Base-by-base conservation (phyloP, 2,888 invertebrate genomes). In the Spicauda simplicius region DNA sequence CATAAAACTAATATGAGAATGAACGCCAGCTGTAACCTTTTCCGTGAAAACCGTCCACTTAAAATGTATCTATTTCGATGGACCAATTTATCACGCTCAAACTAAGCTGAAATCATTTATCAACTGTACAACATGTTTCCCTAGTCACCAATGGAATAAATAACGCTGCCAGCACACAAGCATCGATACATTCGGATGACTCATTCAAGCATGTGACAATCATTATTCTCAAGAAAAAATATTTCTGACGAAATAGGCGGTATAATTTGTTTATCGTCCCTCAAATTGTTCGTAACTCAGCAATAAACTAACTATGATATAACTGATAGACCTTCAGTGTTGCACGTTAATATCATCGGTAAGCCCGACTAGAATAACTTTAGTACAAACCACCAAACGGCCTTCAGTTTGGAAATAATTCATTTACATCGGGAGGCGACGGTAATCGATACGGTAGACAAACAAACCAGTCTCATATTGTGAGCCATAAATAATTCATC, bases 401-500 rank as follows among this genome's bases (percentile, higher is more conserved):
- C 45, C 48, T 19, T 60, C 48, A 54, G 60, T 16, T 30, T 55
- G 25, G 20, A 33, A 45, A 64, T 48, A 56, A 68, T 61, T 60
- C 18, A 64, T 53, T 50, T 48, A 62, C 45, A 45, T 4, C 14
- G 54, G 54, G 12, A 45, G 14, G 45, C 33, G n/a, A 41, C 45
- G 48, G 48, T 16, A 52, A 61, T 61, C 50, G 55, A 50, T 53
- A 54, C 41, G 19, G 71, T 78, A 80, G 78, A 78, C 80, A 80
- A 78, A 77, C 77, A 77, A 76, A 78, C 78, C 78, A 74, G 70
- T 78, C 79, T 80, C 76, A 82, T 82, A 81, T 78, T 73, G 78
- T 73, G 69, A 70, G 69, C 68, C 74, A 84, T 86, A 79, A 85
- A 87, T 86, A 80, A 87, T 86, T 86, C 81, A 87, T 79, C 70